Base-by-base conservation (phyloP, 2,113 vertebrate species). In the Crotophaga sulcirostris region DNA sequence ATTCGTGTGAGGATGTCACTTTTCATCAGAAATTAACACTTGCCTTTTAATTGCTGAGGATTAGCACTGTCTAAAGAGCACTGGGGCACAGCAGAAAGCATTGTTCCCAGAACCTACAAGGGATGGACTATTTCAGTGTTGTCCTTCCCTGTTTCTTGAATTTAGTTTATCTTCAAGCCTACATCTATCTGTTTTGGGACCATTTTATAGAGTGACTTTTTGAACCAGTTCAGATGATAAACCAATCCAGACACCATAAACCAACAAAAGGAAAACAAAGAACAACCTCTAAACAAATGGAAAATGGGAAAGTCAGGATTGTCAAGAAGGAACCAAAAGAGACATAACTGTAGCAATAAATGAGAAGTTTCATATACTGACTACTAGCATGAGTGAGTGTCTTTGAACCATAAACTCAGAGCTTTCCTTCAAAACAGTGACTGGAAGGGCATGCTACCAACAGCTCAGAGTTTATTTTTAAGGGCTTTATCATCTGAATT, bases 81-180 rank as follows among this genome's bases (percentile, higher is more conserved):
- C 16, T 1, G 1, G 13, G 36, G 18, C 0, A 0, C 40, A 64
- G 34, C 49, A 75, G 19, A 7, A 72, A 47, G 4, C 2, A 1
- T 3, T 49, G 8, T 19, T 72, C 21, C 26, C 17, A 6, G 25
- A 26, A 64, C 15, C 17, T 26, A 16, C n/a, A 51, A n/a, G 38
- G 16, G 3, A 78, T 49, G 25, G 25, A 10, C 6, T 70, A 3
- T n/a, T 87, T 68, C 52, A 40, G 8, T 14, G 8, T 33, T 84
- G 17, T 55, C 66, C 23, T 91, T 79, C 45, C 29, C 10, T 24
- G 8, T 79, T 89, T 17, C 42, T 87, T 52, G 2, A 68, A 44
- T 70, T 31, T 84, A 0, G 49, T 74, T 84, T 78, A 81, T 16
- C 23, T 72, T 69, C 52, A 76, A 62, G 36, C 10, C 26, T 25